Evolutionary conservation across 2,113 vertebrate genomes (phyloP).

Genomic region (Thryonomys swinderianus): DNA sequence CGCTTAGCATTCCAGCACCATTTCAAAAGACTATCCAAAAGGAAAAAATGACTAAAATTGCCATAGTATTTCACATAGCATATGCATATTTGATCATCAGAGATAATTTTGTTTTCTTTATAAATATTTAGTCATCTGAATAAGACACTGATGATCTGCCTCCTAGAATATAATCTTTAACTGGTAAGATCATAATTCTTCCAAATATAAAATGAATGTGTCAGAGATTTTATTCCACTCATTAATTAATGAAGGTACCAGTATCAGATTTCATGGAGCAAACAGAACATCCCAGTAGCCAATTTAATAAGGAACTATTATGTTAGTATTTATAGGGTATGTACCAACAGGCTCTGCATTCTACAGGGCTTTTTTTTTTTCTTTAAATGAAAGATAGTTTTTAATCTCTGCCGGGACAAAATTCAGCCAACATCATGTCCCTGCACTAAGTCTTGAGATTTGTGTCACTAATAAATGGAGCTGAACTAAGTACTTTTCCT

Average conservation of each 20-base stretch:
- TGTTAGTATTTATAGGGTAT: background rate
- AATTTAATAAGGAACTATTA: constrained; percentile 21
- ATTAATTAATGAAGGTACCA: background rate
- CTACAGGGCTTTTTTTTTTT: background rate
- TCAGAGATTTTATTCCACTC: background rate
- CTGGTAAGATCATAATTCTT: background rate
- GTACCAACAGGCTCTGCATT: background rate
- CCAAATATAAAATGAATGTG: constrained; percentile 5
- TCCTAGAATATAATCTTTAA: background rate
- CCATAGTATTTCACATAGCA: background rate
- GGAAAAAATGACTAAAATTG: background rate
- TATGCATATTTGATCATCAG: background rate
- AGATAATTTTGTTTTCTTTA: constrained; percentile 36
- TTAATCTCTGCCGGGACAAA: background rate
- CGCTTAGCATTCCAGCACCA: background rate
- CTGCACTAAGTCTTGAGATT: background rate
- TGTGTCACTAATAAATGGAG: background rate
- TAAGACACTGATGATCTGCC: background rate
- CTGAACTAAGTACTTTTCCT: background rate
- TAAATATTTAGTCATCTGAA: background rate
- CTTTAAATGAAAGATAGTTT: background rate
- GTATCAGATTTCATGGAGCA: background rate
- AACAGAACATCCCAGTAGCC: background rate
- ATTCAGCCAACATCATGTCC: background rate
- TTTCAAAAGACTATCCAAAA: background rate